Conservation (phyloP, 2,888 invertebrate genomes). For the Napeogenes inachia region DNA sequence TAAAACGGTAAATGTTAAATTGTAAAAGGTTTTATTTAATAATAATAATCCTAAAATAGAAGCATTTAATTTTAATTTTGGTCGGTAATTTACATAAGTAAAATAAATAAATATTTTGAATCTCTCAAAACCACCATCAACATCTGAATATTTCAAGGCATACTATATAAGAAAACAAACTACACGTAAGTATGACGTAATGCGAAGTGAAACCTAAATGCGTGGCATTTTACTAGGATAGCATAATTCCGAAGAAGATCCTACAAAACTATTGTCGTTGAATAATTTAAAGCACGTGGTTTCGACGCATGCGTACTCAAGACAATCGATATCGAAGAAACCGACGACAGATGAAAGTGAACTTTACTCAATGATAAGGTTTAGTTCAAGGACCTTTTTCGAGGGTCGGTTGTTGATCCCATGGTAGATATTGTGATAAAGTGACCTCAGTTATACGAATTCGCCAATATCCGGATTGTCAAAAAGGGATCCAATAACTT, state of each 20-base stretch:
- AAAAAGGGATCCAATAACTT: too few species aligned
- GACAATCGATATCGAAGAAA: neutral
- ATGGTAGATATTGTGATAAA: too few species aligned
- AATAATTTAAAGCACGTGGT: neutral
- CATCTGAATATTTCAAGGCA: too few species aligned
- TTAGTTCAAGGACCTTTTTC: neutral
- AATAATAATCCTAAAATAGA: too few species aligned
- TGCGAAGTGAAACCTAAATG: neutral
- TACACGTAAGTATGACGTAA: neutral
- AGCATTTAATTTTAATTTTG: too few species aligned
- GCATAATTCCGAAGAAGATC: neutral
- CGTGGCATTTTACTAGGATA: slow-evolving; percentile 6
- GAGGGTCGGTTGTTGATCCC: too few species aligned
- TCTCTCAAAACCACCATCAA: too few species aligned
- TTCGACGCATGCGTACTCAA: neutral
- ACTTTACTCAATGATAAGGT: neutral
- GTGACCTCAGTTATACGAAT: too few species aligned
- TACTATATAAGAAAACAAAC: neutral
- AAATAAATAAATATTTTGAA: too few species aligned
- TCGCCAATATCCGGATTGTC: too few species aligned
- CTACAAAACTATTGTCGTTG: neutral
- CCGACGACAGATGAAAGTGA: slow-evolving; percentile 1
- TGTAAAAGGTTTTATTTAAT: too few species aligned
- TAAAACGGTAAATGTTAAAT: too few species aligned
- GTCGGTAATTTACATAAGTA: neutral